Evolutionary conservation across 2,888 invertebrate genomes (phyloP).

Genomic region (Drosophila multiciliata): DNA sequence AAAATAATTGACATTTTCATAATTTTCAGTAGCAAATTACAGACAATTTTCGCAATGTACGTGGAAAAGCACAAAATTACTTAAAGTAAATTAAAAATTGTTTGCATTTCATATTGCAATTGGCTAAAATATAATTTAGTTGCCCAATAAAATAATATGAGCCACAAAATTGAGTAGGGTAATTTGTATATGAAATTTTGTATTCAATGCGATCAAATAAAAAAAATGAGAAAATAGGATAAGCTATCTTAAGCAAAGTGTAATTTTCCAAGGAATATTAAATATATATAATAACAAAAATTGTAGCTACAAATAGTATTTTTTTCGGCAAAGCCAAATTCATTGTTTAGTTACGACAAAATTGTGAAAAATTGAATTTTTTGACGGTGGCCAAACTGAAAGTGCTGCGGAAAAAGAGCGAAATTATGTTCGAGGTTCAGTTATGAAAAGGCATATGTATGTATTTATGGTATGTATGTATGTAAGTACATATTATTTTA

Average conservation of each 20-base stretch:
- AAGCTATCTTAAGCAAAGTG: too few relatives aligned
- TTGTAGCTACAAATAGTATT: neutral
- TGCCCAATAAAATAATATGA: neutral
- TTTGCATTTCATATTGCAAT: neutral
- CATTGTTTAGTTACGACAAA: neutral
- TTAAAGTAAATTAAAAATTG: neutral
- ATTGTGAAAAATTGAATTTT: neutral
- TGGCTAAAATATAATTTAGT: neutral
- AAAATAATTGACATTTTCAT: neutral
- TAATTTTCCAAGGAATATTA: neutral
- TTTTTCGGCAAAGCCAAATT: neutral
- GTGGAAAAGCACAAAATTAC: neutral
- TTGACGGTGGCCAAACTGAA: neutral
- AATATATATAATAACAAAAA: neutral
- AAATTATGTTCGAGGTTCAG: slow-evolving; percentile 43
- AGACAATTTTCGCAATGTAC: neutral
- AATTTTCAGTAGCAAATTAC: neutral
- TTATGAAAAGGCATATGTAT: slow-evolving; percentile 35
- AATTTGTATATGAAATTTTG: neutral
- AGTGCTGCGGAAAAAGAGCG: slow-evolving; percentile 7
- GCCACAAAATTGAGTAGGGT: neutral
- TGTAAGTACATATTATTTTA: slow-evolving; percentile 10
- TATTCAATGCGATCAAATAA: too few relatives aligned
- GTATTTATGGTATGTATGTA: neutral
- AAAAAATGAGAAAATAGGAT: too few relatives aligned